These are phyloP conservation scores for Coilia nasus DNA, from an alignment of 2,797 vertebrate species.

Conservation along the genomic window DNA sequence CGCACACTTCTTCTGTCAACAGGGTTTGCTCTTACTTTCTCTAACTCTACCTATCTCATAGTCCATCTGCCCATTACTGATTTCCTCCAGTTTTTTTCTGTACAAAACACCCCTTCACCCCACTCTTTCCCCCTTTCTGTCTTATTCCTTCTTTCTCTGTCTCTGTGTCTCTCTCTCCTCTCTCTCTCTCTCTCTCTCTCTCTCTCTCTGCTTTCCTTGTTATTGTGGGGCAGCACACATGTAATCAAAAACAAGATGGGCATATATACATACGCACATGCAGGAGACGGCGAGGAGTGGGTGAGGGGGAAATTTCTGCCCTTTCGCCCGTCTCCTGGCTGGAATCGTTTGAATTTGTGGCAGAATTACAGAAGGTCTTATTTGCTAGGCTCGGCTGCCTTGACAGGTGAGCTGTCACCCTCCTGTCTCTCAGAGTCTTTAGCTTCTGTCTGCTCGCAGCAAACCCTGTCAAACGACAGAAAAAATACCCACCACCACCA, in stretches of 20 bases:
- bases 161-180: conserved; percentile 20
- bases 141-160: conserved; percentile 24
- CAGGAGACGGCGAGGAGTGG: conserved; percentile 77
- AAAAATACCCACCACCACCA: conserved; percentile 87
- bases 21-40: conserved; percentile 30
- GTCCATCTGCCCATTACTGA: background rate
- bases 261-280: conserved; percentile 39
- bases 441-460: conserved; percentile 83
- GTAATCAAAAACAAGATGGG: conserved; percentile 76
- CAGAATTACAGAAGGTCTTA: conserved; percentile 86
- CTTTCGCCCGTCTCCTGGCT: conserved; percentile 79
- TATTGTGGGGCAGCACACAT: conserved; percentile 78
- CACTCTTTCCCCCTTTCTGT: conserved; percentile 25
- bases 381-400: conserved; percentile 83
- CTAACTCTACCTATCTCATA: background rate
- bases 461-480: conserved; percentile 90
- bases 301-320: conserved; percentile 75
- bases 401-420: conserved; percentile 91
- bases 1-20: conserved; percentile 82
- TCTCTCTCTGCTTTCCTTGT: conserved; percentile 63
- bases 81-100: conserved; percentile 25
- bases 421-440: conserved; percentile 83
- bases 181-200: conserved; percentile 26
- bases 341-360: conserved; percentile 83
- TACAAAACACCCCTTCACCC: background rate